Conservation (phyloP, 2,888 invertebrate genomes). For the Apantesis nais region DNA sequence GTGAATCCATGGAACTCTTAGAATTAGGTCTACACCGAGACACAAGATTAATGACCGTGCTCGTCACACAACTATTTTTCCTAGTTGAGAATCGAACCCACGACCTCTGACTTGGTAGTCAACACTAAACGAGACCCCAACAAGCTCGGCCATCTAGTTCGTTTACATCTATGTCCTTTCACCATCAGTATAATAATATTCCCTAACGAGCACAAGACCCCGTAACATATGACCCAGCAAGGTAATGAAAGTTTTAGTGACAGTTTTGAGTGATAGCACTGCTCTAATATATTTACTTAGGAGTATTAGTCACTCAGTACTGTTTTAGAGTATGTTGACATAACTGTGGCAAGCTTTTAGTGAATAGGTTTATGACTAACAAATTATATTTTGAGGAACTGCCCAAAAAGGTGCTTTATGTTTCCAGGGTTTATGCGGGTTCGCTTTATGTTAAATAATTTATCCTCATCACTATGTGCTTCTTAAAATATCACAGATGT, state of each 20-base stretch:
- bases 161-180: not conserved
- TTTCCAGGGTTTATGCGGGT: not conserved
- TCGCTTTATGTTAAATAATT: not conserved
- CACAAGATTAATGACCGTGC: no score
- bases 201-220: slow-evolving; percentile 4
- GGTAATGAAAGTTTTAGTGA: not conserved
- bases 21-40: no score
- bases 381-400: not conserved
- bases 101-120: no score
- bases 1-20: no score
- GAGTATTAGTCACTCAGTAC: not conserved
- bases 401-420: not conserved
- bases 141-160: not conserved
- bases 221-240: not conserved
- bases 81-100: no score
- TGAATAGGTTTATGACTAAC: not conserved
- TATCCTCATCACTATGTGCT: not conserved
- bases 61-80: no score
- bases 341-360: not conserved
- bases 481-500: not conserved
- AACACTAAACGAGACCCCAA: no score
- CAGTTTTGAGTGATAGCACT: not conserved
- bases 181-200: not conserved
- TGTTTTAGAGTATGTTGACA: not conserved
- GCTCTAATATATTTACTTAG: not conserved